Base-by-base conservation (phyloP, 1,140 invertebrate genomes). In the Rhopalosiphum padi region DNA sequence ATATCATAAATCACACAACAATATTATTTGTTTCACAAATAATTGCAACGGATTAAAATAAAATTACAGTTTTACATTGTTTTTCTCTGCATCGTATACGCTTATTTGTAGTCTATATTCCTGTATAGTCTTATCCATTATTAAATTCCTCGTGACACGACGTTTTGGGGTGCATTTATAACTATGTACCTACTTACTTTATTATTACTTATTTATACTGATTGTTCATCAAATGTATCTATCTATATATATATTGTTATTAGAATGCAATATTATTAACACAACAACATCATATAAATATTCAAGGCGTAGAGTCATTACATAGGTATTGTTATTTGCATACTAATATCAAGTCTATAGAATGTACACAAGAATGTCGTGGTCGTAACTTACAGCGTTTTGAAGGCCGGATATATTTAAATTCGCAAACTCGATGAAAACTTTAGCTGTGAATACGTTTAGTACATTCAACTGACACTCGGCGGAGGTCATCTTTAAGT, bases 391-490 rank as follows among this genome's bases (percentile, higher is more conserved):
- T 11, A 35, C 21, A 35, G 21, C 9, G 90, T 51, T 82, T 51
- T 35, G 30, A 43, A 82, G 43, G n/a, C 43, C 90, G 90, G 60
- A 82, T 83, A 37, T 51, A 83, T 92, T 92, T 22, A 83, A 92
- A 92, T 83, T 83, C 91, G 37, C 91, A 37, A 92, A 83, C 91
- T 35, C 91, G 46, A 82, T 35, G 91, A 83, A 92, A 92, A 92
- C 91, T 92, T 92, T 46, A 7, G n/a, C 46, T 21, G 43, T 82
- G 68, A 91, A 83, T 83, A 83, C 68, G 30, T 83, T 92, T 35
- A 83, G 68, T 83, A 83, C 8, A 83, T 51, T 83, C 37, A 51
- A 23, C 68, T 35, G 60, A 92, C 68, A 91, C 25, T n/a, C 90
- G 87, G 60, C 46, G 77, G 90, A 46, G 89, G 53, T 90, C 53